Evolutionary conservation across 1,140 invertebrate species (phyloP).

Genomic region (Drosophila kikkawai): DNA sequence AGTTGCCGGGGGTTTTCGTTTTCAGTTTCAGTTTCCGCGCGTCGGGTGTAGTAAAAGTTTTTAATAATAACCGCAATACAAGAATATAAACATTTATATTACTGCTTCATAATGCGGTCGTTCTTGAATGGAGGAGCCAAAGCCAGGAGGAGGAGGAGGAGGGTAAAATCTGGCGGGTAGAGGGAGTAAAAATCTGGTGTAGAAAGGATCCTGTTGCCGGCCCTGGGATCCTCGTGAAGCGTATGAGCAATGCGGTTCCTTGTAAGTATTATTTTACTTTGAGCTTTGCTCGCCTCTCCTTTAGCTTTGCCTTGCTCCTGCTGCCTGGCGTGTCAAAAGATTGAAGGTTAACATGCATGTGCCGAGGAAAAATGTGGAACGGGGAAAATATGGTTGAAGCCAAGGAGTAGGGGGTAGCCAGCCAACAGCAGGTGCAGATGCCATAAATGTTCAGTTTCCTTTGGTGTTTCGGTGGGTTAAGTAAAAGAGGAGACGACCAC

Average conservation of each 20-base stretch:
- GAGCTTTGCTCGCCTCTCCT: slow-evolving; percentile 41
- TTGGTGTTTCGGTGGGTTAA: slow-evolving; percentile 15
- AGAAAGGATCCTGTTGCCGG: slow-evolving; percentile 18
- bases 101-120: slow-evolving; percentile 76
- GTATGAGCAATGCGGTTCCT: slow-evolving; percentile 62
- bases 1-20: slow-evolving; percentile 47
- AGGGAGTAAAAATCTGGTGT: slow-evolving; percentile 4
- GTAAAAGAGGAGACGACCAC: neutral
- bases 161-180: neutral
- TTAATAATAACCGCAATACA: slow-evolving; percentile 84
- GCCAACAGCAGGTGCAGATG: slow-evolving; percentile 67
- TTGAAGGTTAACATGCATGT: slow-evolving; percentile 66
- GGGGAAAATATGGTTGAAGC: neutral
- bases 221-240: slow-evolving; percentile 45
- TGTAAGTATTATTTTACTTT: slow-evolving; percentile 68
- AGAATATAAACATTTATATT: slow-evolving; percentile 84
- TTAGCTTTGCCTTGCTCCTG: slow-evolving; percentile 12
- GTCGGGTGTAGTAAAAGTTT: slow-evolving; percentile 75
- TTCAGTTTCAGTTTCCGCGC: slow-evolving; percentile 44
- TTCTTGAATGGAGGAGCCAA: slow-evolving; percentile 5
- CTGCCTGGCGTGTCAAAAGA: slow-evolving; percentile 63
- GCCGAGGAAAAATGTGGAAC: slow-evolving; percentile 2
- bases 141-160: neutral
- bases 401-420: neutral
- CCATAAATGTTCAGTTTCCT: slow-evolving; percentile 74